Conservation (phyloP, 2,888 invertebrate species). For the Laothoe populi region DNA sequence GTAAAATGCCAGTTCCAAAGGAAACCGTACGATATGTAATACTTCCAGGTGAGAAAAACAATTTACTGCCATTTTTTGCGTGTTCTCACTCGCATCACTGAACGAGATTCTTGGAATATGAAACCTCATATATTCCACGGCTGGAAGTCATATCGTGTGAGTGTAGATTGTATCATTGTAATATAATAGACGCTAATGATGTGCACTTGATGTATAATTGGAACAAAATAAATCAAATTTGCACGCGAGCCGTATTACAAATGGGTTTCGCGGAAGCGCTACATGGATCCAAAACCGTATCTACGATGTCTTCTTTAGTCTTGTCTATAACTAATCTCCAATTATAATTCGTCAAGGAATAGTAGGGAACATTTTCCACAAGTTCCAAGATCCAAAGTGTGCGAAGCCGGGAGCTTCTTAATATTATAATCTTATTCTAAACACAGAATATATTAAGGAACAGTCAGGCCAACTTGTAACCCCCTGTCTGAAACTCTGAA, state of each 20-base stretch:
- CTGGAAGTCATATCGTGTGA: constrained; percentile 7
- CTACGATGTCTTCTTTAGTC: constrained; percentile 32
- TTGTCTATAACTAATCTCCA: constrained; percentile 60
- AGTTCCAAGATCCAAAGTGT: constrained; percentile 47
- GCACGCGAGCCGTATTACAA: background rate
- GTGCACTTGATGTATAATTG: constrained; percentile 9
- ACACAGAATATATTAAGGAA: constrained; percentile 78
- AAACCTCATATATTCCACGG: background rate
- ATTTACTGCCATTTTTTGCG: constrained; percentile 14
- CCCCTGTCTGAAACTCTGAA: constrained; percentile 30
- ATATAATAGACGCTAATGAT: constrained; percentile 7
- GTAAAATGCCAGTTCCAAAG: constrained; percentile 16
- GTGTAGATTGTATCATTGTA: constrained; percentile 10
- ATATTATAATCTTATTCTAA: constrained; percentile 83
- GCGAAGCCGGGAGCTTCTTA: constrained; percentile 62
- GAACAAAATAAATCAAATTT: background rate
- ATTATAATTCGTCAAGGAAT: constrained; percentile 70
- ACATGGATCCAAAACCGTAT: constrained; percentile 3
- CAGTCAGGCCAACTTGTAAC: constrained; percentile 53
- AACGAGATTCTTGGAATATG: constrained; percentile 16
- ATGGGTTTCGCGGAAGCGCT: constrained; percentile 12
- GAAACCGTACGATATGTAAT: background rate
- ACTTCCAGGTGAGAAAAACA: constrained; percentile 18
- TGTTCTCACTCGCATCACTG: constrained; percentile 12
- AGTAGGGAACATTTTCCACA: constrained; percentile 56